Percentiles rank a stretch among this genome's conserved stretches.
Evolutionary conservation across 2,797 vertebrate genomes (phyloP).

Genomic region (Xenops minutus): DNA sequence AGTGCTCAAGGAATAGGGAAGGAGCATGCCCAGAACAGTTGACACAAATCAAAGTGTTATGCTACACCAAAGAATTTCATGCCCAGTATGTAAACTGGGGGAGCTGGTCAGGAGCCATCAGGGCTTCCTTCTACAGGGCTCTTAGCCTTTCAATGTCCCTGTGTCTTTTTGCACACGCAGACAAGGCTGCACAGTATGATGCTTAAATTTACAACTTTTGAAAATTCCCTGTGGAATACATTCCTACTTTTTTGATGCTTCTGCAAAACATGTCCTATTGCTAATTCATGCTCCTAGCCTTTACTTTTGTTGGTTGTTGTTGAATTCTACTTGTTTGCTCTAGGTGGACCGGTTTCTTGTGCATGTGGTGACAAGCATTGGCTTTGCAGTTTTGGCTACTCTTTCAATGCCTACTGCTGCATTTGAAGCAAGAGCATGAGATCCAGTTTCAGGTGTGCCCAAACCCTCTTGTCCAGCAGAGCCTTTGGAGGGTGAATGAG

Average conservation of each 20-base stretch:
- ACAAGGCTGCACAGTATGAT: accelerated
- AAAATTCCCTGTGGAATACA: neutral
- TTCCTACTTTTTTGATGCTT: neutral
- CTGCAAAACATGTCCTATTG: neutral
- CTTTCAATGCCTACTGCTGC: neutral
- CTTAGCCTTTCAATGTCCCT: neutral
- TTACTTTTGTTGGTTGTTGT: neutral
- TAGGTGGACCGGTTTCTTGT: neutral
- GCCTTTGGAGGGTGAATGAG: neutral
- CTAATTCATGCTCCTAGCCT: neutral
- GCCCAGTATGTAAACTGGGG: neutral
- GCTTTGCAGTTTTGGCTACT: neutral
- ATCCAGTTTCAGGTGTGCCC: neutral
- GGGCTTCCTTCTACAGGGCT: neutral
- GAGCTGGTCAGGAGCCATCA: neutral
- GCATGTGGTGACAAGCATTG: neutral
- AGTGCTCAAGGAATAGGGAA: neutral
- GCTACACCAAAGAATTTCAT: accelerated
- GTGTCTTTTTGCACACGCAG: neutral
- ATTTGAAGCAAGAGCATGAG: neutral
- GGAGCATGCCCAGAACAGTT: neutral
- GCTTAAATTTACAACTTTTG: neutral
- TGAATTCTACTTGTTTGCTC: neutral
- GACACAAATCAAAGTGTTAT: too few species aligned
- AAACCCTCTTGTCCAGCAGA: neutral